Evolutionary conservation across 2,113 vertebrate genomes (phyloP), one percentile per base, ranked within the genome.

Genomic region (Shinisaurus crocodilurus): DNA sequence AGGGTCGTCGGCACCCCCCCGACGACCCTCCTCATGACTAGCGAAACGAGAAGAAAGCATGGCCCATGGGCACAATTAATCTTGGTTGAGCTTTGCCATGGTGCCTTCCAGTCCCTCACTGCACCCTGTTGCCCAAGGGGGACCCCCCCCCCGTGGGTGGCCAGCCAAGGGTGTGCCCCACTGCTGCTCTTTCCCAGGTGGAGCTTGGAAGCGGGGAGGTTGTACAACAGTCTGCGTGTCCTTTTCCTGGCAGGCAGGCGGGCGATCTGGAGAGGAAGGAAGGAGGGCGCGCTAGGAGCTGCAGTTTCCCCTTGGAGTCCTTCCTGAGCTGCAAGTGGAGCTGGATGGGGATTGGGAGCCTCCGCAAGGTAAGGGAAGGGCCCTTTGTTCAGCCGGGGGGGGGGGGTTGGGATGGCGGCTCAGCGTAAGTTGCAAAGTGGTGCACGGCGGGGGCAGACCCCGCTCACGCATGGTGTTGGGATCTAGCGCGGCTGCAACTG

Each of bases 171-270:
- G 60, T 63, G 60, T 20, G 60, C 60, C 2, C 60, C 60, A 20
- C 60, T 10, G 9, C 50, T 54, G 50, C 50, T 54, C 10, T 54
- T 54, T 54, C 50, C 50, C 50, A 54, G 50, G 50, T 12, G 20
- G 60, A 23, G 60, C 60, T 63, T 63, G 16, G 60, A 63, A 23
- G 60, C 20, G 60, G 0, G 1, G 50, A 1, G 45, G 0, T 27
- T 2, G 60, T 67, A 74, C 37, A 43, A 43, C 3, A 16, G 60
- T 43, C 8, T 13, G 0, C 40, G 43, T 45, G 18, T 86, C 91
- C 90, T 67, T 83, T 94, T 92, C 94, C 94, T 90, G 90, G 69
- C 87, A 90, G 93, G 92, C 85, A 89, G 93, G 95, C 48, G 16
- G 34, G 69, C 69, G 6, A 9, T 13, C 25, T 5, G 48, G 45